Evolutionary conservation across 1,140 invertebrate species (phyloP), one percentile per base, ranked within the genome.

Genomic region (Drosophila busckii): DNA sequence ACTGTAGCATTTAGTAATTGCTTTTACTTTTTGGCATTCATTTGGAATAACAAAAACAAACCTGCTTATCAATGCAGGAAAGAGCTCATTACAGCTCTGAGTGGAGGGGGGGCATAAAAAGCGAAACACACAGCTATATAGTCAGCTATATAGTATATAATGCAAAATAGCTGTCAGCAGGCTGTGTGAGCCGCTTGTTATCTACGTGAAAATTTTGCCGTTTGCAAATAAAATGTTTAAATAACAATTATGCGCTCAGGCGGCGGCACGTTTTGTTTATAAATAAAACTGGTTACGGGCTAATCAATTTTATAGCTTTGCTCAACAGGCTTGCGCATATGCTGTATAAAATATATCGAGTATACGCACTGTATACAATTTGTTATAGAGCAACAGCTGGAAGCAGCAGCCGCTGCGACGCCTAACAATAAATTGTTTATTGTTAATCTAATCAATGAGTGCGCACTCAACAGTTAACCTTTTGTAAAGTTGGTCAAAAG

Each of bases 361-460:
- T 7, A 37, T 13, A 15, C 19, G 23, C 7, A 28, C 26, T 19
- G 20, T 50, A 32, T 37, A 45, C 46, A 16, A 45, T 45, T 45
- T 54, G n/a, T n/a, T n/a, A n/a, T n/a, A n/a, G n/a, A n/a, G n/a
- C n/a, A n/a, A n/a, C n/a, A n/a, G n/a, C 31, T 23, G 8, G 17
- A 25, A 16, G 17, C 55, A 60, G 48, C 58, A 60, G 55, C 58
- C 58, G 34, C 26, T 29, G 37, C 29, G 49, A 48, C 56, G 50
- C 58, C 50, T 53, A 48, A 45, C 25, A 41, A n/a, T n/a, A n/a
- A 50, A 40, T 8, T 16, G 23, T 17, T 12, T n/a, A n/a, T n/a
- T n/a, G n/a, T 23, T 60, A 67, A 67, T 50, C 44, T 56, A 45
- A 62, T 62, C 59, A 48, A 20, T 8, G 5, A 7, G 6, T 23